Percentiles rank a stretch among this genome's conserved stretches.
phyloP scores from a whole-genome alignment of 92 coral and sea anemone genomes.

The Epizoanthus stellaris region DNA sequence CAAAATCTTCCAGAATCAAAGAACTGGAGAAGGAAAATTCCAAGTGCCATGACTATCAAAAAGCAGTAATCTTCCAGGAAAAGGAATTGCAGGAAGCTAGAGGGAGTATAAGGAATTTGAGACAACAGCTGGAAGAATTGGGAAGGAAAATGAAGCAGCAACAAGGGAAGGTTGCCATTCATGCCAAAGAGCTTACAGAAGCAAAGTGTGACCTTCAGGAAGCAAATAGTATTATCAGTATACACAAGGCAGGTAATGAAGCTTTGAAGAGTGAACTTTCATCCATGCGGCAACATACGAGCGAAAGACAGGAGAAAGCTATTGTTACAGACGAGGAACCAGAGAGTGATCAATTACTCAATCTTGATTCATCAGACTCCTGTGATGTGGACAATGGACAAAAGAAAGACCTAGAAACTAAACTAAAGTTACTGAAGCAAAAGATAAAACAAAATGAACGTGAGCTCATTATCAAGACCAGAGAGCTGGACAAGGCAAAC shows the following conservation, averaged over 20 bases:
- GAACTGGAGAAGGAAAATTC: constrained; percentile 77
- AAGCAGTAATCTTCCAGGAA: constrained; percentile 83
- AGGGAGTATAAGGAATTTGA: constrained; percentile 60
- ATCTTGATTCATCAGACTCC: constrained; percentile 53
- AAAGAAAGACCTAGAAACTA: constrained; percentile 66
- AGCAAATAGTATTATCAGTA: constrained; percentile 92
- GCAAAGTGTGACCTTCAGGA: constrained; percentile 87
- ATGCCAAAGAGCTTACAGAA: constrained; percentile 86
- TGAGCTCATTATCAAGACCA: constrained; percentile 81
- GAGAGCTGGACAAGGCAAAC: constrained; percentile 96
- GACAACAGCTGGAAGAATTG: constrained; percentile 82
- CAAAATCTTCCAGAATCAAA: constrained; percentile 64
- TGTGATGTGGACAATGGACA: constrained; percentile 59
- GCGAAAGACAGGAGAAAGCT: constrained; percentile 65
- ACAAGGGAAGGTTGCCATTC: constrained; percentile 75
- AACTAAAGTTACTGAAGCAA: constrained; percentile 71
- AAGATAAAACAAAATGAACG: constrained; percentile 85
- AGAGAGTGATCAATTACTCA: constrained; percentile 68
- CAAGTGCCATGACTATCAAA: constrained; percentile 79
- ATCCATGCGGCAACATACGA: constrained; percentile 42
- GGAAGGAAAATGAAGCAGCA: constrained; percentile 81
- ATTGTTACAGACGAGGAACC: constrained; percentile 80
- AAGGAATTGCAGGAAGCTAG: constrained; percentile 69
- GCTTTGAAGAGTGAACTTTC: constrained; percentile 77
- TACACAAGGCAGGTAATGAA: constrained; percentile 87